Evolutionary conservation across 2,888 invertebrate species (phyloP), one percentile per base, ranked within the genome.

Genomic region (Heliconius cydno): DNA sequence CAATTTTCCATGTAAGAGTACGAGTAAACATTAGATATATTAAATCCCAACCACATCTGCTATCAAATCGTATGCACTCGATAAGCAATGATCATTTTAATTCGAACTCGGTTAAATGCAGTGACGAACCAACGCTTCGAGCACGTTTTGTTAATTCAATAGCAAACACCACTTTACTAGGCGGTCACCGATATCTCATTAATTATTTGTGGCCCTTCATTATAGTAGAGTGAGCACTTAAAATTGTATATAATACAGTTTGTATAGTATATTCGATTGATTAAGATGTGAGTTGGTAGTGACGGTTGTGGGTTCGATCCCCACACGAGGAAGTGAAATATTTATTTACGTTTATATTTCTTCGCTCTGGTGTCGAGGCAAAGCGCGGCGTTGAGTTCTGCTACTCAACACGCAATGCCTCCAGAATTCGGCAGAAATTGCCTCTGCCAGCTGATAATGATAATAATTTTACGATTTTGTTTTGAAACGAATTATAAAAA

Each of bases 81-180:
- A 73, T 34, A 60, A 34, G n/a, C 73, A 73, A 60, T 73, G n/a
- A 60, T 73, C 57, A 73, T 60, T 65, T 72, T 46, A 41, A 75
- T 38, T 63, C 65, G 28, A 65, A 30, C 19, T 65, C 25, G 74
- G 65, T 75, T n/a, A 41, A 74, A 75, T 65, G 38, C 12, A 75
- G 19, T 38, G 63, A 75, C 25, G 74, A 65, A 75, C 41, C 65
- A 38, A 75, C 38, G 57, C 57, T 57, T 52, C 38, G 60, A 74
- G 63, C 74, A 63, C 74, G 74, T 65, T 75, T 38, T 75, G 74
- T 65, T 41, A 41, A 75, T 75, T 75, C 74, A 63, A 75, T 75
- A 38, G 38, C 41, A 65, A 75, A 75, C 25, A 41, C 74, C 65
- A 22, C 74, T 75, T 65, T 38, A 75, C 34, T n/a, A 15, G 34